Base-by-base conservation (phyloP, 2,797 vertebrate genomes). In the Myotis pilosus region DNA sequence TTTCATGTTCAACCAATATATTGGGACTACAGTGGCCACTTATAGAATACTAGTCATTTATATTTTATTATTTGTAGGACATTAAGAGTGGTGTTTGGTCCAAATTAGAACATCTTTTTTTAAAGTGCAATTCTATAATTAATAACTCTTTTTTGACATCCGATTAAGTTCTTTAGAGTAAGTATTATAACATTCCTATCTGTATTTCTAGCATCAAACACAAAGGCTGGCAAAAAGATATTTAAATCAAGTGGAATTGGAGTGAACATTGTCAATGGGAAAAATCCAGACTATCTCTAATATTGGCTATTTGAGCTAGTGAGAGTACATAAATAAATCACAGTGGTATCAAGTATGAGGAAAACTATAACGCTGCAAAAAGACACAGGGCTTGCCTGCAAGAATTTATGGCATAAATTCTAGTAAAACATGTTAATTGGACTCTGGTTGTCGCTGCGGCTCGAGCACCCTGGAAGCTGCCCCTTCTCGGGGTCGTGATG, bases 71-170 rank as follows among this genome's bases (percentile, higher is more conserved):
- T 53, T 78, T 76, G 11, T 66, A 91, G 64, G 38, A 51, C 36
- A 78, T 55, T 86, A 89, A 79, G 49, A 74, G 71, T 89, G 23
- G 5, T 28, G 6, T 55, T 79, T 87, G 49, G 17, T 38, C 81
- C 51, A 89, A 87, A 93, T 33, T 66, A 41, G 85, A 76, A 64
- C 47, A 25, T 89, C 51, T 30, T 64, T 81, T 94, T 94, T 78
- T 60, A 36, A 4, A 47, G 36, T 51, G 10, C 8, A 62, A 22
- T 79, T 92, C 47, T 68, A 55, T 8, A 76, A 53, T 41, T 91
- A 83, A 89, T 60, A 38, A 91, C 68, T 95, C n/a, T 25, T 47
- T 44, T 81, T 19, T 83, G 47, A 72, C 16, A 86, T 22, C 30
- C 30, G 36, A 0, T 87, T 60, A 78, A 49, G 53, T 79, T 81